Percentiles rank a stretch among this genome's conserved stretches.
Evolutionary conservation across 2,888 invertebrate genomes (phyloP).

Genomic region (Agriotes lineatus): DNA sequence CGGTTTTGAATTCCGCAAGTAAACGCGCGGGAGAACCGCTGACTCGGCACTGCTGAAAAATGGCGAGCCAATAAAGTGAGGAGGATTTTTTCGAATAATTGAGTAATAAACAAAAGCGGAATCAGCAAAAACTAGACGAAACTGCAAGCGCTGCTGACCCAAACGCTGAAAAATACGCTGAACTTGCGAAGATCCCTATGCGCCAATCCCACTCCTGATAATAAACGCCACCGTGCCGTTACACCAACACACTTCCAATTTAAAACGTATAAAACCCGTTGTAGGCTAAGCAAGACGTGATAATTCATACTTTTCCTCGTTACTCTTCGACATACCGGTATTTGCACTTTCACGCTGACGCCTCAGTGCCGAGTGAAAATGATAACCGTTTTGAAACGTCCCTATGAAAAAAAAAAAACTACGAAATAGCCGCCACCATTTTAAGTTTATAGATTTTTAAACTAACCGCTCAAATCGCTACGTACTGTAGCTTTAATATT

Average conservation of each 20-base stretch:
- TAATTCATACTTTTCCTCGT: no score
- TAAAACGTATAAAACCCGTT: no score
- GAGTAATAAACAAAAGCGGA: slow-evolving; percentile 55
- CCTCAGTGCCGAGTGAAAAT: no score
- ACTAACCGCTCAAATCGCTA: no score
- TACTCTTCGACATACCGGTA: no score
- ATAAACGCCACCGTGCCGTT: slow-evolving; percentile 20
- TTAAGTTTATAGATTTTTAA: no score
- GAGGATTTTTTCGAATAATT: slow-evolving; percentile 50
- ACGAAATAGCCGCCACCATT: no score
- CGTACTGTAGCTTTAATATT: no score
- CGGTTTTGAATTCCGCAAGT: slow-evolving; percentile 31
- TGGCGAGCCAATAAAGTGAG: slow-evolving; percentile 46
- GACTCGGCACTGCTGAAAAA: slow-evolving; percentile 41
- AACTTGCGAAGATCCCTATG: slow-evolving; percentile 30
- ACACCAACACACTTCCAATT: neutral
- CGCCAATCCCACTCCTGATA: slow-evolving; percentile 35
- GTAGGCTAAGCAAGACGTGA: no score
- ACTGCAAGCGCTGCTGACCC: slow-evolving; percentile 44
- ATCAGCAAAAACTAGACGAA: slow-evolving; percentile 50
- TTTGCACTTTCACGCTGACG: no score
- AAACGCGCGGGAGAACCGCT: slow-evolving; percentile 33
- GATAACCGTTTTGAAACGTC: no score
- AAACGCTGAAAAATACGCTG: slow-evolving; percentile 36
- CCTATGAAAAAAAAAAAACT: no score